Evolutionary conservation across 2,888 invertebrate genomes (phyloP), one percentile per base, ranked within the genome.

Genomic region (Tricholauxania praeusta): DNA sequence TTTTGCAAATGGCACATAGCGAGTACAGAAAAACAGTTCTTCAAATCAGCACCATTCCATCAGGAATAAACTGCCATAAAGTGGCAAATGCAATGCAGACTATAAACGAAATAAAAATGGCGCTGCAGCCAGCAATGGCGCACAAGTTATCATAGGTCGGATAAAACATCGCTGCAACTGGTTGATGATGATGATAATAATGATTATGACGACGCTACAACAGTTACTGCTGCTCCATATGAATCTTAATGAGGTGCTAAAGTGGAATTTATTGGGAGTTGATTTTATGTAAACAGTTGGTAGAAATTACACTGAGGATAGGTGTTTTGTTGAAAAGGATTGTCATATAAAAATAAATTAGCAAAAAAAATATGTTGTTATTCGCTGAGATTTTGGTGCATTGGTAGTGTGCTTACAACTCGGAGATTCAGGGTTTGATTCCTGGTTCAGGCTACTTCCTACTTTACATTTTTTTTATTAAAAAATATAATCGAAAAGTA

Each of bases 71-170:
- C 10, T 12, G 55, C 55, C 10, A 15, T 55, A 22, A 17, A 22
- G 12, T 22, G 55, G 17, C 55, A 17, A 55, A 22, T 55, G 17
- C 19, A 17, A 22, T 53, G n/a, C 15, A n/a, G 52, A 15, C 52
- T 39, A 39, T 39, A 10, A 10, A 39, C 10, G 7, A 12, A n/a
- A 53, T 17, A n/a, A 53, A 53, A 19, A n/a, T 12, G 55, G 55
- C 55, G 55, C 55, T 55, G n/a, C 55, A 19, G 55, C 55, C 55
- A 19, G 55, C 55, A 55, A 55, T 55, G 55, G 55, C 55, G 55
- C 12, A 55, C 55, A 22, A 15, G 55, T 55, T 55, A 22, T 17
- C 55, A 22, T 55, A 55, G 55, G 55, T 55, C 55, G 55, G 7
- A 17, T 22, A 3, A 19, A 12, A 22, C 55, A 53, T 14, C 53